Conservation (phyloP, 2,888 invertebrate genomes). For the Calliopum simillimum region DNA sequence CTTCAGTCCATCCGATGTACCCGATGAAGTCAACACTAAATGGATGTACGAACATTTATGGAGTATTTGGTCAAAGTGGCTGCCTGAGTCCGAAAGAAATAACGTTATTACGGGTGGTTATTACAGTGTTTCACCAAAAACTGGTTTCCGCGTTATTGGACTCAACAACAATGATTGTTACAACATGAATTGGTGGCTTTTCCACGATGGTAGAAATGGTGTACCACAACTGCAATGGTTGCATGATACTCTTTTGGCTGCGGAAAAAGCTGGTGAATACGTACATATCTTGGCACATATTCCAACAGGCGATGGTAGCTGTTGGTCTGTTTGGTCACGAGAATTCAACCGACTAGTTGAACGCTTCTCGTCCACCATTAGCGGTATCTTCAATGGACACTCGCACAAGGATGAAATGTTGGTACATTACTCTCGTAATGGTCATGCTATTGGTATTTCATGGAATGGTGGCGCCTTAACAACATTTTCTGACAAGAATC, state of each 20-base stretch:
- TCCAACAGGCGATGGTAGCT: slow-evolving; percentile 78
- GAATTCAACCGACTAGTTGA: slow-evolving; percentile 77
- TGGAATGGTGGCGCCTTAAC: slow-evolving; percentile 88
- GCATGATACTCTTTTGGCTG: slow-evolving; percentile 76
- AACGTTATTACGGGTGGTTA: slow-evolving; percentile 79
- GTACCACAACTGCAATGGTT: slow-evolving; percentile 85
- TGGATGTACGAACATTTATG: slow-evolving; percentile 83
- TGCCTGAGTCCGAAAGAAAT: slow-evolving; percentile 72
- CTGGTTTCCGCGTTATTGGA: slow-evolving; percentile 80
- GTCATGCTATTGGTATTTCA: slow-evolving; percentile 73
- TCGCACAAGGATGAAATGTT: slow-evolving; percentile 81
- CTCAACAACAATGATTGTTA: slow-evolving; percentile 84
- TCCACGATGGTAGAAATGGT: slow-evolving; percentile 79
- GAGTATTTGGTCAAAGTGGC: slow-evolving; percentile 76
- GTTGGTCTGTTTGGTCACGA: slow-evolving; percentile 78
- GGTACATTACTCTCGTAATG: slow-evolving; percentile 72
- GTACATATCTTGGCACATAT: slow-evolving; percentile 89
- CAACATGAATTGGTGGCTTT: slow-evolving; percentile 72
- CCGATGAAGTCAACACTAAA: slow-evolving; percentile 68
- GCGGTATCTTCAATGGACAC: slow-evolving; percentile 86
- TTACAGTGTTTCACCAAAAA: slow-evolving; percentile 76
- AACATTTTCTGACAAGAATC: slow-evolving; percentile 78
- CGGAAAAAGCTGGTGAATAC: slow-evolving; percentile 79
- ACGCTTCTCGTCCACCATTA: slow-evolving; percentile 80
- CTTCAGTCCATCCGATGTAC: slow-evolving; percentile 72